Evolutionary conservation across 2,113 vertebrate genomes (phyloP).

Genomic region (Amblyornis subalaris): DNA sequence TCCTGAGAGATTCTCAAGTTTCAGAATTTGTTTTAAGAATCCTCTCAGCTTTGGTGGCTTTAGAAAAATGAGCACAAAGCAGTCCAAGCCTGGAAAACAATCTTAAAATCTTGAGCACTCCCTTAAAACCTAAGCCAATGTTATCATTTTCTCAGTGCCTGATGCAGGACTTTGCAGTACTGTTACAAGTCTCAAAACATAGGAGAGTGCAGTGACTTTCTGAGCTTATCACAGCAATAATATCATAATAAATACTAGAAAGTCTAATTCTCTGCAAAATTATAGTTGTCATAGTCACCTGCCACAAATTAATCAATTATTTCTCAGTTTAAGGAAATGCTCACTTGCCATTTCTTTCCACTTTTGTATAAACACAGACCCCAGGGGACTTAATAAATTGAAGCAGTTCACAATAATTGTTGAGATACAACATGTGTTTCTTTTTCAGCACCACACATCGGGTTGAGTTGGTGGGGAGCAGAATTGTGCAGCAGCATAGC

Average conservation of each 20-base stretch:
- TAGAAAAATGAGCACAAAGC: neutral
- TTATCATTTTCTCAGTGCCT: fast-evolving
- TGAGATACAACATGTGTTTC: neutral
- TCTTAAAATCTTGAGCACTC: neutral
- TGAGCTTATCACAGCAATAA: neutral
- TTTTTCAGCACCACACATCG: neutral
- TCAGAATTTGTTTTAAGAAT: neutral
- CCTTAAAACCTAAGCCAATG: neutral
- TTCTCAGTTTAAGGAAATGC: neutral
- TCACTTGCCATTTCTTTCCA: conserved; percentile 4
- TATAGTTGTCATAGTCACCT: neutral
- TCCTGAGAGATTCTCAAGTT: neutral
- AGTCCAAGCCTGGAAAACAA: neutral
- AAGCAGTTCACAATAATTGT: neutral
- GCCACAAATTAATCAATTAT: conserved; percentile 14
- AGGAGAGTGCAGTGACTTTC: neutral
- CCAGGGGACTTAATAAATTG: neutral
- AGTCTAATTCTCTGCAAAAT: neutral
- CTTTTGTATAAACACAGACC: neutral
- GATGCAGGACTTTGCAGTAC: neutral
- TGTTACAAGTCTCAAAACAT: neutral
- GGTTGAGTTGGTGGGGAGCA: too few species aligned
- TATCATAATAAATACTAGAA: neutral
- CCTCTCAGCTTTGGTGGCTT: neutral
- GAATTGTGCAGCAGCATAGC: neutral